phyloP scores from a whole-genome alignment of 2,888 invertebrate genomes.

The Mythimna loreyi region DNA sequence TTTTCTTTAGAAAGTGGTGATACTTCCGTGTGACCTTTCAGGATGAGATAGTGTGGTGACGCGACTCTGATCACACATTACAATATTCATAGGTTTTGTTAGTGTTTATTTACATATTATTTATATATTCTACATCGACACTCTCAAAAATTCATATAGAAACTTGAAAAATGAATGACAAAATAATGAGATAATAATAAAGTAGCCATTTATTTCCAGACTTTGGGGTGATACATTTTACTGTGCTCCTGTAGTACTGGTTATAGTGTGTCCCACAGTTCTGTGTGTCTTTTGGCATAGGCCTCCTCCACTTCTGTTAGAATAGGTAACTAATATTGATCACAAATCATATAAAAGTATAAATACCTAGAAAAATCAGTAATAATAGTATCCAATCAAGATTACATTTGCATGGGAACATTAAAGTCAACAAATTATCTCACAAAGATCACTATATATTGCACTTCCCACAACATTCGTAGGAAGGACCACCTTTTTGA shows the following conservation, averaged over 20 bases:
- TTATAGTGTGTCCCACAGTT: no score
- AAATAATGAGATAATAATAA: conserved; percentile 14
- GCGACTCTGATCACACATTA: neutral
- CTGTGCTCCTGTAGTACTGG: no score
- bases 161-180: conserved; percentile 11
- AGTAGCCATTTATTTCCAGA: no score
- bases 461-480: neutral
- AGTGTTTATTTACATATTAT: conserved; percentile 29
- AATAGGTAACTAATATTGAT: neutral
- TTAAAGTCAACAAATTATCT: neutral
- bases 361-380: conserved; percentile 9
- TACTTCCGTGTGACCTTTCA: neutral
- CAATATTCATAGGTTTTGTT: conserved; percentile 15
- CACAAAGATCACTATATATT: neutral
- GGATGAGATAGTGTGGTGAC: neutral
- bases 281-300: no score
- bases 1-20: neutral
- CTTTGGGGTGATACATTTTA: no score
- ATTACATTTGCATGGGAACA: neutral
- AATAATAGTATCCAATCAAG: conserved; percentile 1
- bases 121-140: conserved; percentile 5
- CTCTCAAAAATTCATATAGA: neutral
- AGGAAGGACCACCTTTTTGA: neutral
- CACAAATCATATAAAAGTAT: conserved; percentile 7
- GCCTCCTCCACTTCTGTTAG: no score